phyloP scores from a whole-genome alignment of 2,888 invertebrate species.

The Imbricaverruca yamaguchii region DNA sequence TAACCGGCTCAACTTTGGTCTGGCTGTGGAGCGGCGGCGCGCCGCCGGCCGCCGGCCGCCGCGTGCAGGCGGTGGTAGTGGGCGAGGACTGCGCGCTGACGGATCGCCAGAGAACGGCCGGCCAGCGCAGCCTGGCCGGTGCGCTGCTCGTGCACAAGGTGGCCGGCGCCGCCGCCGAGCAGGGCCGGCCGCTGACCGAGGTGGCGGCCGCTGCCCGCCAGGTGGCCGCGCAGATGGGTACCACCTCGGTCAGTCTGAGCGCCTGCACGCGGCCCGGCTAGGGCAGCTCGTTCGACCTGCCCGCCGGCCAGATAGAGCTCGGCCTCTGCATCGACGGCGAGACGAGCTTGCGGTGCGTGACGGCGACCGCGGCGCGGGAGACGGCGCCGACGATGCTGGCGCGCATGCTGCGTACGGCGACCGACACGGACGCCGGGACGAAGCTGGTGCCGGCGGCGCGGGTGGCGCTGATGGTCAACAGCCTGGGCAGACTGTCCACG shows the following conservation, averaged over 20 bases:
- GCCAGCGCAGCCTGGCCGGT: conserved; percentile 55
- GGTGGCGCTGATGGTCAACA: conserved; percentile 65
- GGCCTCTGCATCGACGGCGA: conserved; percentile 52
- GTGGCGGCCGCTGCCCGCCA: conserved; percentile 44
- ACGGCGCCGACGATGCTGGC: conserved; percentile 43
- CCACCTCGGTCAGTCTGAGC: conserved; percentile 19
- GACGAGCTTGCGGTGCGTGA: conserved; percentile 46
- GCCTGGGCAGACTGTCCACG: conserved; percentile 64
- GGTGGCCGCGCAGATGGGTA: background rate
- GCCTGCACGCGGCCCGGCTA: conserved; percentile 29
- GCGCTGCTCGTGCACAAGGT: conserved; percentile 52
- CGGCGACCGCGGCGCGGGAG: conserved; percentile 41
- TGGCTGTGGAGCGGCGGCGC: conserved; percentile 66
- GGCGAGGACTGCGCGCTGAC: conserved; percentile 61
- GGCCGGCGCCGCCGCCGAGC: conserved; percentile 66
- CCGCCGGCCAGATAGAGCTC: conserved; percentile 58
- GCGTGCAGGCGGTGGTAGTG: conserved; percentile 50
- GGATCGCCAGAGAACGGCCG: conserved; percentile 46
- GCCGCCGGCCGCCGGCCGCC: conserved; percentile 50
- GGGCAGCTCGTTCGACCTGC: conserved; percentile 38
- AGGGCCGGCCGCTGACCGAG: conserved; percentile 50
- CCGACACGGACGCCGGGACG: conserved; percentile 38
- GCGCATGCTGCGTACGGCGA: conserved; percentile 40
- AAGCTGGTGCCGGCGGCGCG: conserved; percentile 37
- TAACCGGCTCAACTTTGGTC: conserved; percentile 70